Base-by-base conservation (phyloP, 2,113 vertebrate species). In the Leiothrix lutea region DNA sequence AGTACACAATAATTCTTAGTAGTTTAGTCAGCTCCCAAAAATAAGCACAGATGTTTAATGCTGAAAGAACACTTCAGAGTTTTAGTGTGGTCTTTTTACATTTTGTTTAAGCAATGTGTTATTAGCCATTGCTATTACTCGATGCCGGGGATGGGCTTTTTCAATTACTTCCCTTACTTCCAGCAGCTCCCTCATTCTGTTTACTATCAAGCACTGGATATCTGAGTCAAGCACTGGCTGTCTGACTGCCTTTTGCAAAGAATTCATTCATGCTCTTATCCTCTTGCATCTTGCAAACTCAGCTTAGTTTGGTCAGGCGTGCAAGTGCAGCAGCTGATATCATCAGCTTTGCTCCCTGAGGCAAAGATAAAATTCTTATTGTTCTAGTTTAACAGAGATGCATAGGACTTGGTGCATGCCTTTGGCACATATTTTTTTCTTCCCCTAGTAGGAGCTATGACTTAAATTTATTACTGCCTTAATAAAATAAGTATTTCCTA, bases 241-340 rank as follows among this genome's bases (percentile, higher is more conserved):
- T 69, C 29, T 90, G 45, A 6, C 26, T 94, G 67, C 42, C n/a
- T 91, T 94, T 48, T 78, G 60, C 60, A 92, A 36, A 67, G 56
- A 88, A 51, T 78, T 92, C 24, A 60, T 91, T 95, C 44, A 60
- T 83, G 33, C 66, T 82, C 18, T 88, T 93, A 86, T 80, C 79
- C 36, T 70, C 47, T 64, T 74, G 51, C 69, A 83, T 95, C 91
- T 91, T 93, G 92, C 81, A 86, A 88, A 83, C 82, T 96, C 79
- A 80, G 93, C 74, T 88, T 82, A 77, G 78, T 70, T 81, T 90
- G 62, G 57, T 80, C 2, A 11, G n/a, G 42, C 5, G 1, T 80
- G 90, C 81, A 83, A 94, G 54, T 80, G 36, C 1, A 1, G 44
- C 51, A 90, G 50, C 75, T 86, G 84, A 72, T 95, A 94, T 7